phyloP scores from a whole-genome alignment of 2,113 vertebrate genomes.

The Eptesicus fuscus region DNA sequence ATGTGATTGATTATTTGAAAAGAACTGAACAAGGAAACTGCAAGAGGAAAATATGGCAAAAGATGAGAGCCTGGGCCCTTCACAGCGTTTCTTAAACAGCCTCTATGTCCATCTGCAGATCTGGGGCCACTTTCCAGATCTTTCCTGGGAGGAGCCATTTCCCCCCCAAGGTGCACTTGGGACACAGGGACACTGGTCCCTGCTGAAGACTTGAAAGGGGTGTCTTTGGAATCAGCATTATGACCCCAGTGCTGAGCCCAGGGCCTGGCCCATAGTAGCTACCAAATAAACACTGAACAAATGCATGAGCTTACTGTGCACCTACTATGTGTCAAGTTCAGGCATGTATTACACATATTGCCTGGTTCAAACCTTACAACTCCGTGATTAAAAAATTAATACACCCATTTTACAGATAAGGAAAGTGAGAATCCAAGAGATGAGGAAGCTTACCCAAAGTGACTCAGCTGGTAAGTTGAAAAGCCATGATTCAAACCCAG shows the following conservation, averaged over 20 bases:
- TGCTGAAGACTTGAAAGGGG: neutral
- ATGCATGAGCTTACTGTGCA: neutral
- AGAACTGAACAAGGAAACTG: neutral
- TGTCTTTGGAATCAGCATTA: neutral
- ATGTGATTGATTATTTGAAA: neutral
- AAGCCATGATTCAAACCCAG: neutral
- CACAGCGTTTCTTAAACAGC: neutral
- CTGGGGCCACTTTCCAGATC: neutral
- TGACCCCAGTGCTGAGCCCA: neutral
- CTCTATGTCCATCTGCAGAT: neutral
- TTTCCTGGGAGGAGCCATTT: neutral
- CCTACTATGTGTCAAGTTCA: neutral
- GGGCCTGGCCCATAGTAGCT: neutral
- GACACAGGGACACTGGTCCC: neutral
- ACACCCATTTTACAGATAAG: neutral
- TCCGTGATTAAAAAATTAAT: neutral
- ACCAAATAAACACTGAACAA: neutral
- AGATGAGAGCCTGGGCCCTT: neutral
- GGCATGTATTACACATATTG: neutral
- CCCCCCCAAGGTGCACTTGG: neutral
- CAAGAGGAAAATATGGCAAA: neutral
- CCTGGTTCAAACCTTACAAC: neutral
- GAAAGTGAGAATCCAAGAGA: neutral
- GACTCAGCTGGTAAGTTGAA: neutral
- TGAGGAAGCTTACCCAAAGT: neutral